Base-by-base conservation (phyloP, 2,888 invertebrate species). In the Tolmerus cingulatus region DNA sequence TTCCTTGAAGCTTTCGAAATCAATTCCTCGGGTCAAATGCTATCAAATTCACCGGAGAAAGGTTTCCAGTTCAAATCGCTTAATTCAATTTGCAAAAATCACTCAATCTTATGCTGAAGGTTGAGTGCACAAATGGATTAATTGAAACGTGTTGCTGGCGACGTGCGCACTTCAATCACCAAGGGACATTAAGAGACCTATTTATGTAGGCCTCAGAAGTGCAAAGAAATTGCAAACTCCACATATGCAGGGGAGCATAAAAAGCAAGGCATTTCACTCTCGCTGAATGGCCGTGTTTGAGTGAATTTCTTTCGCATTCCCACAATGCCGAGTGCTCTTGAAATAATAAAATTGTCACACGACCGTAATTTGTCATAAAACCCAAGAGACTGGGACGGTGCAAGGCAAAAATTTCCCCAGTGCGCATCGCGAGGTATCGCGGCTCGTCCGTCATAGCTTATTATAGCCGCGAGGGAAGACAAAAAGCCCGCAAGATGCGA, bases 331-430 rank as follows among this genome's bases (percentile, higher is more conserved):
- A 40, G 23, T 46, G 19, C 23, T 66, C 79, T 84, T 37, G 27
- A 79, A 46, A 84, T 84, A 84, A 84, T 84, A 66, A 84, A 84
- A 84, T 84, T 84, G 66, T 84, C 82, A 66, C 82, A 84, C 37
- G 82, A 66, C 66, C 23, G 82, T 51, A 84, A 84, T 84, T 84
- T 84, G 82, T 84, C 82, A 84, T 84, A 84, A 84, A 66, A 66
- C 82, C 82, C 82, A 37, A 14, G 82, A 84, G 82, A 84, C 57
- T 66, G 66, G 14, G 55, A 66, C n/a, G 37, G 7, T 66, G n/a
- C 37, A 84, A 66, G 66, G 37, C 30, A 16, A 66, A 34, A 66
- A 57, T 40, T 84, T 66, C 34, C 79, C 14, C 55, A 27, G 37
- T 66, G 34, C 82, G 9, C 82, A 40, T 84, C 40, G 66, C 81